Evolutionary conservation across 2,113 vertebrate genomes (phyloP).

Genomic region (Paracanthobrama guichenoti): DNA sequence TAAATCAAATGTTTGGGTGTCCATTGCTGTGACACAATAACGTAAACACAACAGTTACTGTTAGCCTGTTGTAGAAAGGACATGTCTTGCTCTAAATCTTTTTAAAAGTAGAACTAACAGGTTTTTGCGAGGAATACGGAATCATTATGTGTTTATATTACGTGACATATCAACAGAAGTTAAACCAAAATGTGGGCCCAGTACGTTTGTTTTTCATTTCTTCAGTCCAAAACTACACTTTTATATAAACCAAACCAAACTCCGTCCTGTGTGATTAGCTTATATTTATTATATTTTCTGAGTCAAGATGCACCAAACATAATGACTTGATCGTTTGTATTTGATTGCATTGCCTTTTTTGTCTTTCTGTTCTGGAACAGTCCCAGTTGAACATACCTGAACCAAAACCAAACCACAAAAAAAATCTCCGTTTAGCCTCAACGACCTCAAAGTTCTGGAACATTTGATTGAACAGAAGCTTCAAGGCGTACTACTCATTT

Average conservation of each 20-base stretch:
- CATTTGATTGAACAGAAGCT: conserved; percentile 29
- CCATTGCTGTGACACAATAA: conserved; percentile 20
- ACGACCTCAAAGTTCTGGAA: neutral
- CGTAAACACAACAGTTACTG: conserved; percentile 16
- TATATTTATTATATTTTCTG: neutral
- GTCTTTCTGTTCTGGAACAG: conserved; percentile 6
- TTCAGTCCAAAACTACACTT: conserved; percentile 30
- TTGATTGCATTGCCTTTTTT: conserved; percentile 2
- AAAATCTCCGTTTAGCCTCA: conserved; percentile 70
- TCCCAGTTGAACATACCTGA: conserved; percentile 65
- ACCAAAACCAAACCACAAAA: conserved; percentile 71
- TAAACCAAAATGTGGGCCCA: conserved; percentile 23
- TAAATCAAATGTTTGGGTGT: neutral
- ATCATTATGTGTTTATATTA: conserved; percentile 6
- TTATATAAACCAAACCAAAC: conserved; percentile 11
- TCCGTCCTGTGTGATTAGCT: neutral
- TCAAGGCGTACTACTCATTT: conserved; percentile 26
- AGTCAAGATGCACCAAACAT: neutral
- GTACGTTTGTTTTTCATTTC: neutral
- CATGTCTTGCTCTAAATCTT: conserved; percentile 25
- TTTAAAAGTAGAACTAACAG: neutral
- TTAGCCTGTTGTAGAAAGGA: conserved; percentile 12
- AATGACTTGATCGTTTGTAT: neutral
- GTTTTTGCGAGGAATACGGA: neutral
- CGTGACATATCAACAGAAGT: neutral